Evolutionary conservation across 2,797 vertebrate species (phyloP).

Genomic region (Protosalanx chinensis): DNA sequence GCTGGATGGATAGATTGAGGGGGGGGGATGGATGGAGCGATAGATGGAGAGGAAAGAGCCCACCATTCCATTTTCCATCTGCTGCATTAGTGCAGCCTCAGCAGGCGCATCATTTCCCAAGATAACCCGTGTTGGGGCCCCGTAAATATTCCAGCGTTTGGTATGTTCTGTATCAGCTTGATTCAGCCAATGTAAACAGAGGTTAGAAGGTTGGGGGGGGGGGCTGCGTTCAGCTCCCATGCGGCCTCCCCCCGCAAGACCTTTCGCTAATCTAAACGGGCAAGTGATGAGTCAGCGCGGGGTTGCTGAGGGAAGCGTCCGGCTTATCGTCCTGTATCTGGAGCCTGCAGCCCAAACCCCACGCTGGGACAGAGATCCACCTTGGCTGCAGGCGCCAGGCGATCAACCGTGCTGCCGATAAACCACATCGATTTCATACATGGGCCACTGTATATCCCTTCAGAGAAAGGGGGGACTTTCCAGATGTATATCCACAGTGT

Average conservation of each 20-base stretch:
- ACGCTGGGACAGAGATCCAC: constrained; percentile 49
- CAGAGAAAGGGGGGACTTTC: constrained; percentile 32
- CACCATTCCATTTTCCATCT: constrained; percentile 69
- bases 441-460: constrained; percentile 34
- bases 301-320: constrained; percentile 42
- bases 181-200: constrained; percentile 65
- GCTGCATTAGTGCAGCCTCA: constrained; percentile 67
- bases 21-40: constrained; percentile 45
- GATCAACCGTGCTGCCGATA: no score
- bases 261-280: constrained; percentile 67
- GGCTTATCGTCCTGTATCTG: constrained; percentile 61
- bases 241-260: constrained; percentile 49
- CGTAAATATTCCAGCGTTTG: constrained; percentile 38
- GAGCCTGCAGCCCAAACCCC: constrained; percentile 55
- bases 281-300: constrained; percentile 62
- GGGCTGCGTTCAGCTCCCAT: constrained; percentile 52
- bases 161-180: constrained; percentile 58
- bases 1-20: constrained; percentile 47
- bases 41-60: constrained; percentile 49
- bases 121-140: constrained; percentile 58
- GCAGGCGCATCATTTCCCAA: constrained; percentile 57
- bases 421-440: constrained; percentile 38
- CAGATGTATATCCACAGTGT: neutral
- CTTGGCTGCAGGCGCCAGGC: constrained; percentile 28
- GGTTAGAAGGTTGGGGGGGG: constrained; percentile 52